These are phyloP conservation scores for Aramus guarauna DNA, from an alignment of 2,113 vertebrate genomes.

Conservation along the genomic window DNA sequence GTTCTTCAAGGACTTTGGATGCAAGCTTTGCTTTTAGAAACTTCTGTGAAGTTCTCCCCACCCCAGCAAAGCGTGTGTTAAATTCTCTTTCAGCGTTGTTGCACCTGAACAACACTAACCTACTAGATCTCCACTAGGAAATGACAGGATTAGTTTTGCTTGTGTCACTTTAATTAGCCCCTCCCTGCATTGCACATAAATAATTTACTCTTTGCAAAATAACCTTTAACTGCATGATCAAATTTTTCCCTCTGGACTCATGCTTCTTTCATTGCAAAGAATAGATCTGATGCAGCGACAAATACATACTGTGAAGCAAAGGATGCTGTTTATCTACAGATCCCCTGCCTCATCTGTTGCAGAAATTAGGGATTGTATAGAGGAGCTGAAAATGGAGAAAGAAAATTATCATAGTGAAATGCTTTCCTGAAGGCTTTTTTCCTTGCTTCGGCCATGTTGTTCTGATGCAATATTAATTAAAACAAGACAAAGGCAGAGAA, in stretches of 20 bases:
- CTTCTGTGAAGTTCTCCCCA: not conserved
- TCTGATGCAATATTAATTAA: not conserved
- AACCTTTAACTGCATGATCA: not conserved
- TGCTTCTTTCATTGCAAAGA: not conserved
- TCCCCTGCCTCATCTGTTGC: not conserved
- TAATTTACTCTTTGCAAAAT: slow-evolving; percentile 8
- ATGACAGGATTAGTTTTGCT: not conserved
- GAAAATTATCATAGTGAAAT: not conserved
- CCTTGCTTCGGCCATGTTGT: not conserved
- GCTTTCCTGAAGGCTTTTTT: not conserved
- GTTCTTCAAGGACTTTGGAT: not conserved
- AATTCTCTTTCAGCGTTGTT: not conserved
- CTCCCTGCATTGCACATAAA: not conserved
- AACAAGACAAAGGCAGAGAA: not conserved
- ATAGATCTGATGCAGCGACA: not conserved
- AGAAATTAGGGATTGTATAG: not conserved
- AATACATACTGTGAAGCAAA: not conserved
- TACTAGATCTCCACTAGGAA: not conserved
- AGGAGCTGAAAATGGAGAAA: not conserved
- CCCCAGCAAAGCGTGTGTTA: not conserved
- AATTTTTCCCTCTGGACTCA: not conserved
- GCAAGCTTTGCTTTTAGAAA: not conserved
- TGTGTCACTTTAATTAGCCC: not conserved
- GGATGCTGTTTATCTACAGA: not conserved
- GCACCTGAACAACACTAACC: not conserved